Conservation (phyloP, 2,113 vertebrate genomes). For the Phylloscopus whistleri region DNA sequence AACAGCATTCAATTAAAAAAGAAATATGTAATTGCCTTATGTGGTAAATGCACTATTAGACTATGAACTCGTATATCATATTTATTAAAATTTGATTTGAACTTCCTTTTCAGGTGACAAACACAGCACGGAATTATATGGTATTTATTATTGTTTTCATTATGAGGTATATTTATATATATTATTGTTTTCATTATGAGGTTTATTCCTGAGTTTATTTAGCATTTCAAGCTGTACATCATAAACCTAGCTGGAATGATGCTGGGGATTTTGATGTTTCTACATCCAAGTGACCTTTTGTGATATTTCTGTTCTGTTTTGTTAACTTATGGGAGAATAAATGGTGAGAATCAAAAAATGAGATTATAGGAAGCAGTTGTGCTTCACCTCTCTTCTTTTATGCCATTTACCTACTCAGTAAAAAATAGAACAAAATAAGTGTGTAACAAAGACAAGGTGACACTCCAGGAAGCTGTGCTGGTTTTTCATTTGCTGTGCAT, state of each 20-base stretch:
- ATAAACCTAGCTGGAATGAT: background rate
- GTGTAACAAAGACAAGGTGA: background rate
- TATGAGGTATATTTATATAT: background rate
- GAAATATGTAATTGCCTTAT: slow-evolving; percentile 4
- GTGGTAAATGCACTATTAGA: background rate
- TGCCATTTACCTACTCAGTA: background rate
- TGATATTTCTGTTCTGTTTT: slow-evolving; percentile 3
- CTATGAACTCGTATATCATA: background rate
- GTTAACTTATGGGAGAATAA: background rate
- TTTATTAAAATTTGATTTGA: slow-evolving; percentile 52
- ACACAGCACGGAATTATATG: background rate
- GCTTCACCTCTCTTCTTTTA: background rate
- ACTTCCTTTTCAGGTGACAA: slow-evolving; percentile 11
- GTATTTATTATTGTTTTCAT: slow-evolving; percentile 20
- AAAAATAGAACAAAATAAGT: background rate
- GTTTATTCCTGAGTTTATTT: slow-evolving; percentile 31
- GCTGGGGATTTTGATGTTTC: slow-evolving; percentile 21
- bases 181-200: slow-evolving; percentile 5
- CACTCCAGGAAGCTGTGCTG: background rate
- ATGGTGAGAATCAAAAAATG: background rate
- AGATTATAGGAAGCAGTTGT: background rate
- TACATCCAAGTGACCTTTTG: slow-evolving; percentile 44
- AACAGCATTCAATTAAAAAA: slow-evolving; percentile 49
- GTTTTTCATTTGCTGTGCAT: background rate
- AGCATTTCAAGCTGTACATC: slow-evolving; percentile 11